Evolutionary conservation across 2,888 invertebrate species (phyloP).

Genomic region (Spatulosminthurus flaviceps): DNA sequence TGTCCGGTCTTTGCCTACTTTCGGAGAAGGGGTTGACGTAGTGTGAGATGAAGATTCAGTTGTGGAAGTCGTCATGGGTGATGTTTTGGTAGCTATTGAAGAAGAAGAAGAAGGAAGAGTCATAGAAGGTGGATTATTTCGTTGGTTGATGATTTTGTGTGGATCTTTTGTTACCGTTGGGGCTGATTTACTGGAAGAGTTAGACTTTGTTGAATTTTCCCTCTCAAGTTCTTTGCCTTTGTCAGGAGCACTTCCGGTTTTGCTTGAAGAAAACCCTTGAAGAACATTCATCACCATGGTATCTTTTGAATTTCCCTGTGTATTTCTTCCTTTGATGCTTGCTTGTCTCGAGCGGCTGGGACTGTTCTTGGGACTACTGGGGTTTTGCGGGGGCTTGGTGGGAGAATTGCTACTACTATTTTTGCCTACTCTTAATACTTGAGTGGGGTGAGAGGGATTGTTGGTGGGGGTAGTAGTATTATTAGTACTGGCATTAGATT

Average conservation of each 20-base stretch:
- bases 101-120: background rate
- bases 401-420: background rate
- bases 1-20: background rate
- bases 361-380: background rate
- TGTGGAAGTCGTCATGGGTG: background rate
- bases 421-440: background rate
- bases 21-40: no score
- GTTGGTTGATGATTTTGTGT: background rate
- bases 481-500: background rate
- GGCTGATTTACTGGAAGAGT: constrained; percentile 12
- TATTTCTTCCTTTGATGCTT: background rate
- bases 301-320: background rate
- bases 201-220: constrained; percentile 22
- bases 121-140: background rate
- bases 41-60: no score
- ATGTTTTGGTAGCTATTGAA: background rate
- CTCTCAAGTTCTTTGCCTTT: constrained; percentile 6
- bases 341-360: background rate
- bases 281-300: constrained; percentile 36
- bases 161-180: background rate
- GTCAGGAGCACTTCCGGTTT: background rate
- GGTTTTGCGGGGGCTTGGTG: background rate
- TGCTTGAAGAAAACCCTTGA: constrained; percentile 6
- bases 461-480: background rate
- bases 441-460: background rate